Evolutionary conservation across 2,797 vertebrate species (phyloP).

Genomic region (Kryptolebias ocellatus): DNA sequence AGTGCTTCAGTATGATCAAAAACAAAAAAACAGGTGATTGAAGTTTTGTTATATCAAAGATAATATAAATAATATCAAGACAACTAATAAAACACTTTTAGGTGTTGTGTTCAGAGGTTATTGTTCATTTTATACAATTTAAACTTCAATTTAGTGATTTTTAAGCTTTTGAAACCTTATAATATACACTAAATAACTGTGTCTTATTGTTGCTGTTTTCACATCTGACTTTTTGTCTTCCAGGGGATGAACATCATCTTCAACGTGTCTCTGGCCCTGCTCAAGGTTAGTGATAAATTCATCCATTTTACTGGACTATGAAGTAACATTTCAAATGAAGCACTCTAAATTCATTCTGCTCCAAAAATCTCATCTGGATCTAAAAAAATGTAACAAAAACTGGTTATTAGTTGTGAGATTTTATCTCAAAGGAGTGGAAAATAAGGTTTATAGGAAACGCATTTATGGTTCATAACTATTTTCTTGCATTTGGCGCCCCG

Average conservation of each 20-base stretch:
- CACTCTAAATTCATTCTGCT: neutral
- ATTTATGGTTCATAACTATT: neutral
- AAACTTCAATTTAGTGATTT: neutral
- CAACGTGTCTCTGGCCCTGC: conserved; percentile 95
- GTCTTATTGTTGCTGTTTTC: conserved; percentile 3
- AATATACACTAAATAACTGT: neutral
- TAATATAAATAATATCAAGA: too few species aligned
- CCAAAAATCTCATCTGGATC: neutral
- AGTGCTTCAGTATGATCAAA: too few species aligned
- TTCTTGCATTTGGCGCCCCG: conserved; percentile 59
- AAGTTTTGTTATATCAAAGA: too few species aligned
- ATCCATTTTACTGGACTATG: neutral
- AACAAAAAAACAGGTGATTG: too few species aligned
- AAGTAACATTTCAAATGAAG: neutral
- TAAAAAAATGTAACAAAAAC: neutral
- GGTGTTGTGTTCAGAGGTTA: too few species aligned
- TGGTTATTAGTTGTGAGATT: neutral
- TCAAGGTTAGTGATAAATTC: conserved; percentile 86
- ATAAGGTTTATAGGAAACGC: neutral
- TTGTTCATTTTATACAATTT: neutral
- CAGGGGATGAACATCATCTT: conserved; percentile 98
- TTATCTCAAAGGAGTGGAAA: neutral
- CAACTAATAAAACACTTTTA: too few species aligned
- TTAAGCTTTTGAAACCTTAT: neutral
- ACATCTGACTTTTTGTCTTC: conserved; percentile 19